These are phyloP conservation scores for Psilopogon haemacephalus DNA, from an alignment of 2,113 vertebrate genomes.

Conservation along the genomic window DNA sequence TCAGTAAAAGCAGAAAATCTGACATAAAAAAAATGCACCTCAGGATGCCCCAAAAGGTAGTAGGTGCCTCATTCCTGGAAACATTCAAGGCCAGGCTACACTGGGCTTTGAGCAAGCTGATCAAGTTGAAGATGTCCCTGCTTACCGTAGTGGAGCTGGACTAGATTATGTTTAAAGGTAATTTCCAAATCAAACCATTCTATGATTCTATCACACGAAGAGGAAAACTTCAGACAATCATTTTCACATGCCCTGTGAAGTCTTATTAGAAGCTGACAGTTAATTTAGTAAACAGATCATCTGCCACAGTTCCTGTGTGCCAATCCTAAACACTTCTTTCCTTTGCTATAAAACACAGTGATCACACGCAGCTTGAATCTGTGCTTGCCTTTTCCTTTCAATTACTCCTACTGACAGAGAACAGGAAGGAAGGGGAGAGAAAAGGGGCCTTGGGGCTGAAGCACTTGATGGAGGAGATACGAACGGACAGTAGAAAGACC, in stretches of 20 bases:
- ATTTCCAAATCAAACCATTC: not conserved
- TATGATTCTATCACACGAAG: not conserved
- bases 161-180: not conserved
- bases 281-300: conserved; percentile 6
- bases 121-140: not conserved
- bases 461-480: not conserved
- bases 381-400: conserved; percentile 20
- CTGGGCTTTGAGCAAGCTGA: not conserved
- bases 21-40: not conserved
- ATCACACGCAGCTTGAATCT: conserved; percentile 33
- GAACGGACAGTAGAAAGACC: conserved; percentile 44
- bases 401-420: conserved; percentile 53
- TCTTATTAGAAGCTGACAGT: not conserved
- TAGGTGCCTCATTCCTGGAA: not conserved
- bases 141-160: not conserved
- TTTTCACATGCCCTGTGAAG: not conserved
- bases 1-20: not conserved
- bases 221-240: not conserved
- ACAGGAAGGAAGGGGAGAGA: conserved; percentile 39
- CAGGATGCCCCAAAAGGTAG: not conserved
- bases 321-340: not conserved
- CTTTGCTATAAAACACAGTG: not conserved
- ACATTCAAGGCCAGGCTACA: not conserved
- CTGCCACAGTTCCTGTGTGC: not conserved
- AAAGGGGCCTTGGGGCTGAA: conserved; percentile 34